Percentiles rank a stretch among this genome's conserved stretches.
These are phyloP conservation scores for Leptobrachium ailaonicum DNA, from an alignment of 2,113 vertebrate species.

Conservation along the genomic window DNA sequence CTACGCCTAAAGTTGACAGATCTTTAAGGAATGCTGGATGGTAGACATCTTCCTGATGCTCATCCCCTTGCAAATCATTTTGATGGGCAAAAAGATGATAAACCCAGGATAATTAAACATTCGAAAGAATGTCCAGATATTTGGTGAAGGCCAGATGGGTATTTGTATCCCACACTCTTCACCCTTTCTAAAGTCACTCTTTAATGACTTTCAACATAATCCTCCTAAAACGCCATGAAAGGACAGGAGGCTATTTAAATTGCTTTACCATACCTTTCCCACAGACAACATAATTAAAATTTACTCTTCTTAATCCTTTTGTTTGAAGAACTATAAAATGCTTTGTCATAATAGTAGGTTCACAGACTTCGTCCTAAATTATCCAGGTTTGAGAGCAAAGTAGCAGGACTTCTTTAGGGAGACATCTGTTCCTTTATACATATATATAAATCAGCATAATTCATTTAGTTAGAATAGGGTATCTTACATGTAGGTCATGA, in stretches of 20 bases:
- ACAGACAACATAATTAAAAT: slow-evolving; percentile 47
- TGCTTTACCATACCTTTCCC: slow-evolving; percentile 34
- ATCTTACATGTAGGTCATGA: slow-evolving; percentile 16
- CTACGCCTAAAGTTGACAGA: not conserved
- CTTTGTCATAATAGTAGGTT: slow-evolving; percentile 41
- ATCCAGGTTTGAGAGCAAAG: slow-evolving; percentile 32
- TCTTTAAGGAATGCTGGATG: not conserved
- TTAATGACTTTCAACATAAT: slow-evolving; percentile 37
- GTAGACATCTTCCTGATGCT: not conserved
- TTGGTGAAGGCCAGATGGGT: not conserved
- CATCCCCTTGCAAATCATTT: not conserved
- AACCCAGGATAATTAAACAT: not conserved
- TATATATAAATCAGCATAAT: slow-evolving; percentile 23
- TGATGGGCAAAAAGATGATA: not conserved
- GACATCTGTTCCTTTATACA: slow-evolving; percentile 5
- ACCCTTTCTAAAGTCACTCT: slow-evolving; percentile 23
- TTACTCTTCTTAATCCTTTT: slow-evolving; percentile 43
- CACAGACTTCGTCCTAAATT: slow-evolving; percentile 26
- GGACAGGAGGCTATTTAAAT: slow-evolving; percentile 23
- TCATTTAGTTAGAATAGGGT: slow-evolving; percentile 21
- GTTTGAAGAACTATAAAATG: slow-evolving; percentile 45
- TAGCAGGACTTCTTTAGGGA: slow-evolving; percentile 19
- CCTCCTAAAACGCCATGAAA: not conserved
- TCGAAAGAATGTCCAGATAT: not conserved
- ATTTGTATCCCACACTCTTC: not conserved